Percentiles rank a stretch among this genome's conserved stretches.
phyloP scores from a whole-genome alignment of 64 coral and sea anemone genomes.

The Pocillopora damicornis region DNA sequence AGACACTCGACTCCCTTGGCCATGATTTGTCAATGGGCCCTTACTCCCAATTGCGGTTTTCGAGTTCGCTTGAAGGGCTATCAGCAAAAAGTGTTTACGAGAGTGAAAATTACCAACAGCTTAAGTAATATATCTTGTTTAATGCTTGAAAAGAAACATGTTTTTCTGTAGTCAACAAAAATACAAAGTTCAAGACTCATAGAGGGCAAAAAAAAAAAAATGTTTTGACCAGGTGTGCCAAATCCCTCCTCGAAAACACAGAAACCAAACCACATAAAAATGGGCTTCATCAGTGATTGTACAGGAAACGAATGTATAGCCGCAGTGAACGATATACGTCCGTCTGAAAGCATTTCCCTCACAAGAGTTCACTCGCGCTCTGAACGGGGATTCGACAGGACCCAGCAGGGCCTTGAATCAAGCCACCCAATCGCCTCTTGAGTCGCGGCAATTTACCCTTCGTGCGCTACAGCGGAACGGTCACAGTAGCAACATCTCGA shows the following conservation, averaged over 20 bases:
- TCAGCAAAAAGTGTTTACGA: conserved; percentile 17
- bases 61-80: conserved; percentile 26
- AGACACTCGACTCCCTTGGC: conserved; percentile 33
- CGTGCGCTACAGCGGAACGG: not conserved
- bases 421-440: conserved; percentile 40
- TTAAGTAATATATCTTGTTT: conserved; percentile 6
- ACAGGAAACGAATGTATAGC: not conserved
- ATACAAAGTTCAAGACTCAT: not conserved
- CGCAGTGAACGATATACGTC: not conserved
- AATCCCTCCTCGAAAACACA: not conserved
- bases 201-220: not conserved
- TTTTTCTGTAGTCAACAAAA: not conserved
- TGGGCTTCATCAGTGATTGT: not conserved
- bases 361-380: conserved; percentile 6
- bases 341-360: not conserved
- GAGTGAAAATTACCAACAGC: conserved; percentile 16
- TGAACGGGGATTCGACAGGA: conserved; percentile 41
- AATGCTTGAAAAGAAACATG: conserved; percentile 4
- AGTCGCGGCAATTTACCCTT: conserved; percentile 31
- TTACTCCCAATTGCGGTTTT: conserved; percentile 47
- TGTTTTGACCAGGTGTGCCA: not conserved
- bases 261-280: conserved; percentile 20
- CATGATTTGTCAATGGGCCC: conserved; percentile 33
- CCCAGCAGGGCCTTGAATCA: conserved; percentile 34
- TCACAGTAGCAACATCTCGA: not conserved